phyloP scores from a whole-genome alignment of 1,140 invertebrate species.

The roundworm (Caenorhabditis elegans) region WBcel235 BX284604.4:5062501-5063000 shows the following conservation, averaged over 20 bases:
- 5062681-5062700: conserved; percentile 40
- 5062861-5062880: neutral
- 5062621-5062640: conserved; percentile 51
- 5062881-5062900: conserved; percentile 14
- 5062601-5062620: too few relatives aligned
- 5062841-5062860: conserved; percentile 13
- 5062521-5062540: too few relatives aligned
- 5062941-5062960: neutral
- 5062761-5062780: conserved; percentile 46
- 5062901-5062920: conserved; percentile 3
- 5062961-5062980: too few relatives aligned
- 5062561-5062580: too few relatives aligned
- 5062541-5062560: too few relatives aligned
- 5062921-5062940: conserved; percentile 4
- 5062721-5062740: conserved; percentile 41
- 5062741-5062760: conserved; percentile 40
- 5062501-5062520: too few relatives aligned
- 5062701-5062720: conserved; percentile 48
- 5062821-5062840: conserved; percentile 36
- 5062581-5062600: too few relatives aligned
- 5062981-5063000: too few relatives aligned
- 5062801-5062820: conserved; percentile 45
- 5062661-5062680: conserved; percentile 46
- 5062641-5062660: conserved; percentile 49
- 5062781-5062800: conserved; percentile 35